Evolutionary conservation across 2,888 invertebrate genomes (phyloP).

Genomic region (Amphipoea oculea): DNA sequence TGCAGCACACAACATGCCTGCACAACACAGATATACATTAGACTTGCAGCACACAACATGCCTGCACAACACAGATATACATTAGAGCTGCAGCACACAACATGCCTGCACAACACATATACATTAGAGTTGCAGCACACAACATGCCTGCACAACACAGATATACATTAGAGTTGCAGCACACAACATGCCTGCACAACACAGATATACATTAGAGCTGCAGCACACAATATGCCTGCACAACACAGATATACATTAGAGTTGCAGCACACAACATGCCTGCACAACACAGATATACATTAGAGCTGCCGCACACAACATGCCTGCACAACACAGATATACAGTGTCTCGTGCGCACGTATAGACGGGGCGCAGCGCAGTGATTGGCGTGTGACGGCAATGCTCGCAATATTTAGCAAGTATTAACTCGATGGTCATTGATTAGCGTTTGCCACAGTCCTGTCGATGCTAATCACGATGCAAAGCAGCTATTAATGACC

Average conservation of each 20-base stretch:
- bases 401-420: constrained; percentile 23
- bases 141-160: neutral
- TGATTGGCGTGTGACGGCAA: constrained; percentile 5
- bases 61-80: no score
- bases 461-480: constrained; percentile 16
- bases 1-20: no score
- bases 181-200: neutral
- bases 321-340: neutral
- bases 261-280: constrained; percentile 10
- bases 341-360: neutral
- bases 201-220: constrained; percentile 43
- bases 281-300: constrained; percentile 29
- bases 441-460: constrained; percentile 1
- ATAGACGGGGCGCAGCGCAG: neutral
- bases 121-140: constrained; percentile 13
- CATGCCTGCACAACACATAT: no score
- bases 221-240: neutral
- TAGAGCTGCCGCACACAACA: constrained; percentile 28
- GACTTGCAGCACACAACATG: no score
- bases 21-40: no score
- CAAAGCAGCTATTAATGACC: constrained; percentile 26
- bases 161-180: constrained; percentile 45
- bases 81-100: no score
- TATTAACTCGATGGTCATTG: constrained; percentile 11
- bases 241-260: constrained; percentile 38